phyloP scores from a whole-genome alignment of 2,113 vertebrate genomes.

The Chamaetylas fuelleborni region DNA sequence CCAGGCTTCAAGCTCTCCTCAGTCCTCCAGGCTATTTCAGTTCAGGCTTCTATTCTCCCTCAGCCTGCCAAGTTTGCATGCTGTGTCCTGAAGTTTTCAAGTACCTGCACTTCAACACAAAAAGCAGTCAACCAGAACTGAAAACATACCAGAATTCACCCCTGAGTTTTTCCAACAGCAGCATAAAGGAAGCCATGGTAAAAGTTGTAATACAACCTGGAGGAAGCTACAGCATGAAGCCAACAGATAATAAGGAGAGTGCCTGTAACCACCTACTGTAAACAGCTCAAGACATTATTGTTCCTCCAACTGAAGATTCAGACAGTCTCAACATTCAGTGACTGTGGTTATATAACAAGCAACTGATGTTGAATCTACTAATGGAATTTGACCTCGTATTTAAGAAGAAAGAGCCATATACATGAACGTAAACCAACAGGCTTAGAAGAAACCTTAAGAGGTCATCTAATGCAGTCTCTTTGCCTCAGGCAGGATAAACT shows the following conservation, averaged over 20 bases:
- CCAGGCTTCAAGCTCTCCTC: neutral
- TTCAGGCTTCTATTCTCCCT: neutral
- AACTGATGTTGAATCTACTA: neutral
- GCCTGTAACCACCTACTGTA: neutral
- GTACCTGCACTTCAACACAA: neutral
- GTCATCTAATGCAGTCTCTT: conserved; percentile 28
- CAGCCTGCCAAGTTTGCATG: neutral
- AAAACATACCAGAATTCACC: neutral
- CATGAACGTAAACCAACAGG: neutral
- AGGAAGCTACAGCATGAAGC: neutral
- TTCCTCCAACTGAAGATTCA: neutral
- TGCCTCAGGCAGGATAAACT: conserved; percentile 24
- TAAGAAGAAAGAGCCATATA: neutral
- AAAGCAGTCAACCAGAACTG: neutral
- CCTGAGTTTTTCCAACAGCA: neutral
- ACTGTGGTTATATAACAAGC: neutral
- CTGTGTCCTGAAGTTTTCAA: neutral
- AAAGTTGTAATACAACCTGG: neutral
- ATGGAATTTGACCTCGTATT: neutral
- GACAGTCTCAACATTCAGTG: neutral
- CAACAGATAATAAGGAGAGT: neutral
- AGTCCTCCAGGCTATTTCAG: conserved; percentile 19
- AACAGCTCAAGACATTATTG: neutral
- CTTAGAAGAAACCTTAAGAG: conserved; percentile 18
- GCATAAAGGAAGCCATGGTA: neutral